Conservation (phyloP, 2,888 invertebrate genomes). For the Axea sp. region DNA sequence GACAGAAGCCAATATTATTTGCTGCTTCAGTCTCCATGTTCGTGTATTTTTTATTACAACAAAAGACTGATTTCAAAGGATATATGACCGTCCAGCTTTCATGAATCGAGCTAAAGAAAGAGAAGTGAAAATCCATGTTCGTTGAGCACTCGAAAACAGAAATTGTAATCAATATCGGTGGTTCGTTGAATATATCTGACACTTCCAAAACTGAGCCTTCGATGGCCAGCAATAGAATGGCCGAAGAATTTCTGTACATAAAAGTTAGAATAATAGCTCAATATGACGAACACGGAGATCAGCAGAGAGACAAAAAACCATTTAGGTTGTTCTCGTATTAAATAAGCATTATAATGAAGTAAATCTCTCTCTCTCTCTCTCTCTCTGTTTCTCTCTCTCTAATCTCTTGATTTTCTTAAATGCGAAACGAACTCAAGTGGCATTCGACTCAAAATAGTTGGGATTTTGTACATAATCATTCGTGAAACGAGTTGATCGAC, state of each 20-base stretch:
- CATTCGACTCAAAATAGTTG: constrained; percentile 28
- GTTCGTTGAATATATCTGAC: too few species aligned
- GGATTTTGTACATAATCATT: constrained; percentile 50
- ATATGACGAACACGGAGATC: too few species aligned
- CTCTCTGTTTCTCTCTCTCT: too few species aligned
- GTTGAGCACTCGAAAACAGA: not conserved
- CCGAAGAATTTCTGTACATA: constrained; percentile 8
- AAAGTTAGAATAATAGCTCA: too few species aligned
- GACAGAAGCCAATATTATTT: constrained; percentile 32
- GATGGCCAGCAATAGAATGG: too few species aligned
- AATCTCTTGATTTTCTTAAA: constrained; percentile 17
- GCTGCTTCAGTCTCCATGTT: constrained; percentile 28
- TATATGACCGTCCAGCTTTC: constrained; percentile 21
- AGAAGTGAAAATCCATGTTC: constrained; percentile 3
- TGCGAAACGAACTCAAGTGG: constrained; percentile 20
- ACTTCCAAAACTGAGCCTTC: too few species aligned
- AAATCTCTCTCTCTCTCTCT: too few species aligned
- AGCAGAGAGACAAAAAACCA: too few species aligned
- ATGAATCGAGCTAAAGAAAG: constrained; percentile 21
- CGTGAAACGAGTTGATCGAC: constrained; percentile 50
- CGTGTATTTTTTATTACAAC: constrained; percentile 38
- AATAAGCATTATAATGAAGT: too few species aligned
- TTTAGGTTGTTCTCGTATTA: too few species aligned
- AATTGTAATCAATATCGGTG: constrained; percentile 15
- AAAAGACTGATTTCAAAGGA: constrained; percentile 34